Evolutionary conservation across 2,888 invertebrate species (phyloP).

Genomic region (Eupithecia tripunctaria): DNA sequence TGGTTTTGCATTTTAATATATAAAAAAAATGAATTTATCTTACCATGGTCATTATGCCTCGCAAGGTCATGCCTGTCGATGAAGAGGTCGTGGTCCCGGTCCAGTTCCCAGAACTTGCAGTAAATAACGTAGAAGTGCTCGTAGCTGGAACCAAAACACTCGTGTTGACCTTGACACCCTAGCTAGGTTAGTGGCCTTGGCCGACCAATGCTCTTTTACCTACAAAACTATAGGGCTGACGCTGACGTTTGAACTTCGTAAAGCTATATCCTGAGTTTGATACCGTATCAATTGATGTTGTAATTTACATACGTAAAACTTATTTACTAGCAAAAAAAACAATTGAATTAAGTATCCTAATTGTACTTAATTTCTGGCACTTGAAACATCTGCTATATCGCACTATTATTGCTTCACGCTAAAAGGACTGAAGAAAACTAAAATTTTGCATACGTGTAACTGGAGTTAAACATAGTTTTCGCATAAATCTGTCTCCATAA

Average conservation of each 20-base stretch:
- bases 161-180: slow-evolving; percentile 13
- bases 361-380: too few relatives aligned
- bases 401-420: too few relatives aligned
- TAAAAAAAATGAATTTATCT: not conserved
- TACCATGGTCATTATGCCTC: slow-evolving; percentile 96
- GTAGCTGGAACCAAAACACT: slow-evolving; percentile 89
- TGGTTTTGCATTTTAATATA: not conserved
- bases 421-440: too few relatives aligned
- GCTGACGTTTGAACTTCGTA: not conserved
- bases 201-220: slow-evolving; percentile 1
- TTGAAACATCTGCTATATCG: too few relatives aligned
- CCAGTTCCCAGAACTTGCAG: slow-evolving; percentile 99
- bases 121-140: slow-evolving; percentile 99
- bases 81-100: slow-evolving; percentile 98
- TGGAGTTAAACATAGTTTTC: too few relatives aligned
- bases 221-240: too few relatives aligned
- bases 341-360: too few relatives aligned
- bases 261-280: not conserved
- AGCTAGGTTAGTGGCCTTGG: slow-evolving; percentile 2
- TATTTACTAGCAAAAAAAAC: too few relatives aligned
- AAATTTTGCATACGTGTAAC: too few relatives aligned
- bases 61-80: slow-evolving; percentile 97
- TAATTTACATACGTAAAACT: too few relatives aligned
- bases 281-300: not conserved
- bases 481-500: too few relatives aligned